Conservation (phyloP, 2,888 invertebrate genomes). For the Nomada goodeniana region DNA sequence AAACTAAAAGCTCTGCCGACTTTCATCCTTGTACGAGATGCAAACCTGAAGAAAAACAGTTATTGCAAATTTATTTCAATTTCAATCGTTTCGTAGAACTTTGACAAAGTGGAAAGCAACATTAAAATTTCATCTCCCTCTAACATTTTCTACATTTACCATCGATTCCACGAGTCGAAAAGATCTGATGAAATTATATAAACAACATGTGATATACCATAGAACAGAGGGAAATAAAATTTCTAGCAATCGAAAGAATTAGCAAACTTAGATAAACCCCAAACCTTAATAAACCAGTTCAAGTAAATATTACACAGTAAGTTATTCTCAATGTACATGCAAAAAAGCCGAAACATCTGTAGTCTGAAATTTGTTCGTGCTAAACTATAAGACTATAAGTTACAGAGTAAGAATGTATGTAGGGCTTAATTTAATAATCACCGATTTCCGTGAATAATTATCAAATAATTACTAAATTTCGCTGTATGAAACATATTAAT, state of each 20-base stretch:
- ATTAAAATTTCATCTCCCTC: conserved; percentile 62
- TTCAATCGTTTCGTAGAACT: too few species aligned
- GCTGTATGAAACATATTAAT: conserved; percentile 8
- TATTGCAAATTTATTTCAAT: conserved; percentile 28
- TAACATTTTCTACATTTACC: not conserved
- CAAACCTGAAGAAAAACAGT: conserved; percentile 85
- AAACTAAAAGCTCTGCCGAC: conserved; percentile 98
- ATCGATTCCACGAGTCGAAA: not conserved
- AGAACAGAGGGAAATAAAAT: conserved; percentile 64
- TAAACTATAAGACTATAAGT: conserved; percentile 3
- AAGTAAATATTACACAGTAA: conserved; percentile 59
- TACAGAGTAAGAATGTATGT: conserved; percentile 8
- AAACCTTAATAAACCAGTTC: conserved; percentile 70
- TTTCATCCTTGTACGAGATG: conserved; percentile 92
- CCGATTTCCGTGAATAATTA: not conserved
- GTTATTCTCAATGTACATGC: conserved; percentile 50
- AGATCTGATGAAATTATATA: not conserved
- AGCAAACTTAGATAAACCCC: conserved; percentile 62
- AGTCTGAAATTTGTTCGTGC: conserved; percentile 41
- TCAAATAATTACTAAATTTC: not conserved
- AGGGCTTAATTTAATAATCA: conserved; percentile 13
- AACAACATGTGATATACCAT: conserved; percentile 5
- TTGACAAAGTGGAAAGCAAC: conserved; percentile 37
- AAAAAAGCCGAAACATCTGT: conserved; percentile 37
- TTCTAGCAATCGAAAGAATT: conserved; percentile 65